These are phyloP conservation scores for Drosophila miranda DNA, from an alignment of 1,140 invertebrate species.

Conservation along the genomic window DNA sequence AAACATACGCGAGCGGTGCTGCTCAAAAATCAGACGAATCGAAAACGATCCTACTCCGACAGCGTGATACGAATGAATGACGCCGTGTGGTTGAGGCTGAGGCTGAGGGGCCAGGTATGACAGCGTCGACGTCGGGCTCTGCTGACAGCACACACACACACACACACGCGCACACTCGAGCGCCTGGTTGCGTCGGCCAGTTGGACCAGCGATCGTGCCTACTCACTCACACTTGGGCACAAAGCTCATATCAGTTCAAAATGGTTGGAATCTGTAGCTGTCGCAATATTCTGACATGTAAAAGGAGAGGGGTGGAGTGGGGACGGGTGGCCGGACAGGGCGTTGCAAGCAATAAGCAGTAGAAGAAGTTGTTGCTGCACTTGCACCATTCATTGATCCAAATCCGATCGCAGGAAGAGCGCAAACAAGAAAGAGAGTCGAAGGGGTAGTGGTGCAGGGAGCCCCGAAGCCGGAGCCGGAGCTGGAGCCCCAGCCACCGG, in stretches of 20 bases:
- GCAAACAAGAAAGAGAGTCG: constrained; percentile 41
- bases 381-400: constrained; percentile 34
- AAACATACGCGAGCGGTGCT: constrained; percentile 36
- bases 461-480: neutral
- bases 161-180: constrained; percentile 14
- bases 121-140: constrained; percentile 50
- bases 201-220: constrained; percentile 40
- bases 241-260: constrained; percentile 66
- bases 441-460: neutral
- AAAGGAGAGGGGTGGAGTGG: neutral
- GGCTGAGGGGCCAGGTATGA: constrained; percentile 58
- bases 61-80: constrained; percentile 75
- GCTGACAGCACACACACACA: constrained; percentile 26
- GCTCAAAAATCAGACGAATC: constrained; percentile 59
- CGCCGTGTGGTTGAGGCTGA: constrained; percentile 12
- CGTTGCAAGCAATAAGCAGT: constrained; percentile 39
- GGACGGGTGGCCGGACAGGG: constrained; percentile 35
- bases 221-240: constrained; percentile 22
- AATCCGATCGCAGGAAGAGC: constrained; percentile 36
- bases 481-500: constrained; percentile 45
- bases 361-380: constrained; percentile 17
- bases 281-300: constrained; percentile 69
- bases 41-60: constrained; percentile 78
- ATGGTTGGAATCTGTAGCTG: constrained; percentile 76
- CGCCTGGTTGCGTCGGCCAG: constrained; percentile 55